phyloP scores from a whole-genome alignment of 2,113 vertebrate species.

The Emydura subglobosa region DNA sequence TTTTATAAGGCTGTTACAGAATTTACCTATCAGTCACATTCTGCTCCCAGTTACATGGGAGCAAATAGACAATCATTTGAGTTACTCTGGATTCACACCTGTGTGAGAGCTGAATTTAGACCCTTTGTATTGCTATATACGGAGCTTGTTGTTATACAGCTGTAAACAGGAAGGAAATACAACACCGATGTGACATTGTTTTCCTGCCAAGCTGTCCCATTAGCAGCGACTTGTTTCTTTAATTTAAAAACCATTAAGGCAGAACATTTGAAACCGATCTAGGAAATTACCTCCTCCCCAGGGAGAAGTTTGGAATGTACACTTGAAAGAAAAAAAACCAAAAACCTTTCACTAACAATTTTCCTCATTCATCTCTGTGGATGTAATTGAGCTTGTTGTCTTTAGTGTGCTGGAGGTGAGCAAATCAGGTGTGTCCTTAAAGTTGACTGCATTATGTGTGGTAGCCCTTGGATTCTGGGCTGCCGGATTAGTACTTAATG shows the following conservation, averaged over 20 bases:
- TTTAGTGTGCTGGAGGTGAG: not conserved
- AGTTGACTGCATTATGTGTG: not conserved
- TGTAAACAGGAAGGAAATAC: fast-evolving
- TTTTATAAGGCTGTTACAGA: not conserved
- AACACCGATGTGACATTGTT: fast-evolving
- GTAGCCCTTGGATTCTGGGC: not conserved
- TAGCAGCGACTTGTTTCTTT: not conserved
- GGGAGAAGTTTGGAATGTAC: fast-evolving
- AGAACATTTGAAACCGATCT: fast-evolving
- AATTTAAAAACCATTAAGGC: not conserved
- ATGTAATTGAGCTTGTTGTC: not conserved
- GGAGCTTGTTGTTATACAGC: fast-evolving
- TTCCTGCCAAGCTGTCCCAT: not conserved
- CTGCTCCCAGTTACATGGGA: fast-evolving
- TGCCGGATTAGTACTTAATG: not conserved
- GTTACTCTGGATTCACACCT: fast-evolving
- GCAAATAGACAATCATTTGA: fast-evolving
- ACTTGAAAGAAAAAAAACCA: not conserved
- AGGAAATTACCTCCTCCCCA: not conserved
- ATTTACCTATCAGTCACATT: fast-evolving
- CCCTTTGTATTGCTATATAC: fast-evolving
- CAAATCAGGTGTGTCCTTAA: not conserved
- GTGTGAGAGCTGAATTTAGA: fast-evolving
- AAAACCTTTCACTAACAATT: fast-evolving
- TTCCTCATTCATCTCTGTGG: not conserved